phyloP scores from a whole-genome alignment of 2,113 vertebrate genomes.

The Corythoichthys haematopterus region DNA sequence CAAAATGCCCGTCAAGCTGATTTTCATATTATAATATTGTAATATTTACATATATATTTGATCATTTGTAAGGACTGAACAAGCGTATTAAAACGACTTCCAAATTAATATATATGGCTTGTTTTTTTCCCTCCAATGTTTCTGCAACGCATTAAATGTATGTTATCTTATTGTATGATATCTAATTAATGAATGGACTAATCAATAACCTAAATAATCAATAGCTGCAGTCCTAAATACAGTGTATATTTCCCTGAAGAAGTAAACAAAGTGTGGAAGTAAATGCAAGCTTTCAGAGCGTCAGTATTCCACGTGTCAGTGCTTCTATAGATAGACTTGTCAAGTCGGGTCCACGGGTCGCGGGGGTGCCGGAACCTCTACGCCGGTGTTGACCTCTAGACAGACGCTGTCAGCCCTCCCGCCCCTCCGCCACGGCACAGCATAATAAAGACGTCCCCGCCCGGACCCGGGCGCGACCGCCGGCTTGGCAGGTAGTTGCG shows the following conservation, averaged over 20 bases:
- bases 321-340: constrained; percentile 71
- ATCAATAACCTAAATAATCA: too few species aligned
- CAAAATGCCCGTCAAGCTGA: too few species aligned
- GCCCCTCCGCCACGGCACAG: constrained; percentile 14
- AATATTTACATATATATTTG: too few species aligned
- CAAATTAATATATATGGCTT: too few species aligned
- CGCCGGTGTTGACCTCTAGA: constrained; percentile 74
- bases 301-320: constrained; percentile 41
- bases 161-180: too few species aligned
- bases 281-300: constrained; percentile 37
- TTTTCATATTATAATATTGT: too few species aligned
- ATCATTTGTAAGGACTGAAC: too few species aligned
- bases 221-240: too few species aligned
- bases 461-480: constrained; percentile 55
- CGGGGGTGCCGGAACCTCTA: constrained; percentile 61
- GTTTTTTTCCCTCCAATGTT: too few species aligned
- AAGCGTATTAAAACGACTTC: too few species aligned
- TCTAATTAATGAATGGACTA: too few species aligned
- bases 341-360: constrained; percentile 60
- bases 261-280: not conserved
- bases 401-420: constrained; percentile 63
- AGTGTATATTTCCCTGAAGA: constrained; percentile 4
- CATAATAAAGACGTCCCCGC: constrained; percentile 52
- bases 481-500: constrained; percentile 58
- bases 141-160: too few species aligned